Evolutionary conservation across 2,888 invertebrate genomes (phyloP).

Genomic region (Eledona agricola): DNA sequence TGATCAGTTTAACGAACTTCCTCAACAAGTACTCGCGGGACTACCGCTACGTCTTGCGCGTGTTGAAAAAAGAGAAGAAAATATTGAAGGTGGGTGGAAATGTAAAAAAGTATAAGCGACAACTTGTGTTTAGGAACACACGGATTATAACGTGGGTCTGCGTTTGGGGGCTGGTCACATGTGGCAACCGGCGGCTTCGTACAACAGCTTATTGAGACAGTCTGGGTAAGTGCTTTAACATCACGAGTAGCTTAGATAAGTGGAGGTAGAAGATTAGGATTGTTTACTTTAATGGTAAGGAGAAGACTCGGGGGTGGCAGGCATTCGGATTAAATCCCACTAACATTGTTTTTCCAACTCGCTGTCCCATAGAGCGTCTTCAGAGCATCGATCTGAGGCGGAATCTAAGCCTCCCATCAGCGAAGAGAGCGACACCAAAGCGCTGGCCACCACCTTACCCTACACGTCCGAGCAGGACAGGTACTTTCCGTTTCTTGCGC

Average conservation of each 20-base stretch:
- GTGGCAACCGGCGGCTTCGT: constrained; percentile 66
- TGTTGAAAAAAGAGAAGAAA: constrained; percentile 89
- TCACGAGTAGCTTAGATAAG: too few species aligned
- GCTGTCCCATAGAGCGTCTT: too few species aligned
- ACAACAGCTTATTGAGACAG: constrained; percentile 54
- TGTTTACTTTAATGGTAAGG: too few species aligned
- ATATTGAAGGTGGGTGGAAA: constrained; percentile 81
- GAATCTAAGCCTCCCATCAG: constrained; percentile 53
- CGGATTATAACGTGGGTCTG: constrained; percentile 73
- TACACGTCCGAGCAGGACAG: constrained; percentile 56
- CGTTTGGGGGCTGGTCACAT: constrained; percentile 73
- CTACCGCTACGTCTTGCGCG: constrained; percentile 92
- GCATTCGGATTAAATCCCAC: too few species aligned
- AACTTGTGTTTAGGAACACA: constrained; percentile 69
- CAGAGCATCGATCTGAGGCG: constrained; percentile 40
- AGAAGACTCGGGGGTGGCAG: too few species aligned
- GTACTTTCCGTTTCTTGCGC: constrained; percentile 45
- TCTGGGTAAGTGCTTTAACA: constrained; percentile 52
- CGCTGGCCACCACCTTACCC: constrained; percentile 51
- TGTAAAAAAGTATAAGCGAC: constrained; percentile 2
- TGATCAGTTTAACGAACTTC: constrained; percentile 83
- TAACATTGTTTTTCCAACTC: constrained; percentile 17
- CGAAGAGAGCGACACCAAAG: constrained; percentile 56
- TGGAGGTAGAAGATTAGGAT: too few species aligned
- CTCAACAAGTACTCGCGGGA: constrained; percentile 91